These are phyloP conservation scores for Cacatua alba DNA, from an alignment of 2,113 vertebrate species.

Conservation along the genomic window DNA sequence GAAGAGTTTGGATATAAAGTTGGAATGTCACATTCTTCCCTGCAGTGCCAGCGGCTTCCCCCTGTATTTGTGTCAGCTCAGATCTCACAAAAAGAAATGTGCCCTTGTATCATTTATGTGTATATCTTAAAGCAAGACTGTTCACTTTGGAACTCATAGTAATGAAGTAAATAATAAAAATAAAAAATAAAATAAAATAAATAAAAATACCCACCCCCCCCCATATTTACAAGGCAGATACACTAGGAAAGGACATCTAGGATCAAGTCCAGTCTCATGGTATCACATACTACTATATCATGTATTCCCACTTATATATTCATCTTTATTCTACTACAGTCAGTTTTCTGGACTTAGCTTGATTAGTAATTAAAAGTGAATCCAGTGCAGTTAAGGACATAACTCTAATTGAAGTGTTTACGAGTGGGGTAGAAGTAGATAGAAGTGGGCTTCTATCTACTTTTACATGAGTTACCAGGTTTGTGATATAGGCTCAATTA, in stretches of 20 bases:
- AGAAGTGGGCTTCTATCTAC: not conserved
- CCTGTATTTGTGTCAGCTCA: not conserved
- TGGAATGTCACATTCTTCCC: not conserved
- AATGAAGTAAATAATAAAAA: not conserved
- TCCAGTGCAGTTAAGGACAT: not conserved
- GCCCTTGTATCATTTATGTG: not conserved
- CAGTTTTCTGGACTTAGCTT: not conserved
- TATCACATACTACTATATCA: not conserved
- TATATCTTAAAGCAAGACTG: not conserved
- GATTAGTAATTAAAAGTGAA: not conserved
- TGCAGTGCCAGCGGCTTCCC: rapidly evolving
- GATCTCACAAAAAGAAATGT: not conserved
- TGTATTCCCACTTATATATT: not conserved
- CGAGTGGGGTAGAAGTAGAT: not conserved
- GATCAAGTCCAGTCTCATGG: not conserved
- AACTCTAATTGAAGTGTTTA: not conserved
- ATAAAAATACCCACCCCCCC: too few relatives aligned
- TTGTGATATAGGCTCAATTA: not conserved
- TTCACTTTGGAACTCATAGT: not conserved
- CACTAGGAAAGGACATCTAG: not conserved
- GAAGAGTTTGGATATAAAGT: not conserved
- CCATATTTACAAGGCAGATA: not conserved
- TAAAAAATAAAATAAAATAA: not conserved
- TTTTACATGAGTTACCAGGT: not conserved
- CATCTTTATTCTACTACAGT: not conserved